phyloP scores from a whole-genome alignment of 2,797 vertebrate genomes.

The Schizopygopsis pylzovi region DNA sequence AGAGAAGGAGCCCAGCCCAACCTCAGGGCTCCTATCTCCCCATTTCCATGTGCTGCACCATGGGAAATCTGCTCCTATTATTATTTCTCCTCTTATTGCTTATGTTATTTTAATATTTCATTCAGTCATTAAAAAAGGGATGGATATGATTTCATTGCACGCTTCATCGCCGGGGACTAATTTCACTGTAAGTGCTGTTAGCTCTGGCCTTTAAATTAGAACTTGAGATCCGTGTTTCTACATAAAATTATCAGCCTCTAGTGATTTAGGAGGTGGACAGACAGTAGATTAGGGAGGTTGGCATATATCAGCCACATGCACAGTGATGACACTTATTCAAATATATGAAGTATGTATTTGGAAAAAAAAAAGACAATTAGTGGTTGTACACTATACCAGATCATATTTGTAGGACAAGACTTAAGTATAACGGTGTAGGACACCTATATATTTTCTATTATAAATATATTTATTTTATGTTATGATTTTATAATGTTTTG shows the following conservation, averaged over 20 bases:
- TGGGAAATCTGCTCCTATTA: slow-evolving; percentile 65
- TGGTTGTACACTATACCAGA: neutral
- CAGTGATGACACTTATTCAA: neutral
- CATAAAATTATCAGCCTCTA: slow-evolving; percentile 35
- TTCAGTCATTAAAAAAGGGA: slow-evolving; percentile 53
- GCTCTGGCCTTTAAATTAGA: slow-evolving; percentile 47
- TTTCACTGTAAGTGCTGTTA: slow-evolving; percentile 55
- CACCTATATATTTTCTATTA: neutral
- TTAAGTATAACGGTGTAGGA: too few relatives aligned
- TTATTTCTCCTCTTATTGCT: slow-evolving; percentile 66
- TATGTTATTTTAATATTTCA: slow-evolving; percentile 65
- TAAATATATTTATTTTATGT: neutral
- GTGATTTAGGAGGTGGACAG: slow-evolving; percentile 41
- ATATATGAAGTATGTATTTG: neutral
- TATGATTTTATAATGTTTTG: neutral
- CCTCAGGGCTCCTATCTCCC: slow-evolving; percentile 57
- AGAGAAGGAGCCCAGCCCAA: slow-evolving; percentile 48
- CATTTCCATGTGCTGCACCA: slow-evolving; percentile 64
- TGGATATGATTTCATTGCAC: slow-evolving; percentile 53
- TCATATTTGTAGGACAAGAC: neutral
- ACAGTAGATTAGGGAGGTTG: neutral
- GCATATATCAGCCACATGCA: slow-evolving; percentile 17
- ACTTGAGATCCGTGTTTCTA: slow-evolving; percentile 25
- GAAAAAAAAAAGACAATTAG: neutral
- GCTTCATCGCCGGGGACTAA: slow-evolving; percentile 48